Percentiles rank a stretch among this genome's conserved stretches.
phyloP scores from a whole-genome alignment of 1,140 invertebrate genomes.

The Leptonema lineaticorne region DNA sequence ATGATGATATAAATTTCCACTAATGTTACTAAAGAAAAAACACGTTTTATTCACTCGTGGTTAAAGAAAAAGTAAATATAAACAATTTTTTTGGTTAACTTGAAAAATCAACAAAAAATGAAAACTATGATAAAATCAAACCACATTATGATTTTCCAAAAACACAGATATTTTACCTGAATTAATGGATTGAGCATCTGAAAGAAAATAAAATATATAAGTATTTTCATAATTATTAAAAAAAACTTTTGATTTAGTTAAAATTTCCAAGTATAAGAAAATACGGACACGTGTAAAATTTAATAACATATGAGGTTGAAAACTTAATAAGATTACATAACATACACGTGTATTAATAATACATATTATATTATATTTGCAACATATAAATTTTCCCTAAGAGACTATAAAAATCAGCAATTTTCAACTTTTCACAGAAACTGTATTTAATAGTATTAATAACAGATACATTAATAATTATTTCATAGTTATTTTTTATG shows the following conservation, averaged over 20 bases:
- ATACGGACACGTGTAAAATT: no score
- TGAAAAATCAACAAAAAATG: background rate
- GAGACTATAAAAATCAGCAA: no score
- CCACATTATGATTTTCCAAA: conserved; percentile 4
- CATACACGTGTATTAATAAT: no score
- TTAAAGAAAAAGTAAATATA: background rate
- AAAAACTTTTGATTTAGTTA: background rate
- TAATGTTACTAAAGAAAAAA: conserved; percentile 9
- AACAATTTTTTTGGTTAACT: background rate
- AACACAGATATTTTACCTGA: conserved; percentile 24
- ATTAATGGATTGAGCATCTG: conserved; percentile 30
- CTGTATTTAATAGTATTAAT: no score
- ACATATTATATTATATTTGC: no score
- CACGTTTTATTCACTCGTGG: background rate
- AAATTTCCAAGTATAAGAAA: background rate
- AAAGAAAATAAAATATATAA: conserved; percentile 29
- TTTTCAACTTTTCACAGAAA: no score
- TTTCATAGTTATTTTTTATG: no score
- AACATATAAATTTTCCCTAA: no score
- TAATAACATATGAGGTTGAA: no score
- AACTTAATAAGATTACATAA: no score
- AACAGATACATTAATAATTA: no score
- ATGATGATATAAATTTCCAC: background rate
- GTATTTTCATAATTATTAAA: background rate
- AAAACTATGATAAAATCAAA: conserved; percentile 8